These are phyloP conservation scores for Aethes cnicana DNA, from an alignment of 2,888 invertebrate genomes.

Conservation along the genomic window DNA sequence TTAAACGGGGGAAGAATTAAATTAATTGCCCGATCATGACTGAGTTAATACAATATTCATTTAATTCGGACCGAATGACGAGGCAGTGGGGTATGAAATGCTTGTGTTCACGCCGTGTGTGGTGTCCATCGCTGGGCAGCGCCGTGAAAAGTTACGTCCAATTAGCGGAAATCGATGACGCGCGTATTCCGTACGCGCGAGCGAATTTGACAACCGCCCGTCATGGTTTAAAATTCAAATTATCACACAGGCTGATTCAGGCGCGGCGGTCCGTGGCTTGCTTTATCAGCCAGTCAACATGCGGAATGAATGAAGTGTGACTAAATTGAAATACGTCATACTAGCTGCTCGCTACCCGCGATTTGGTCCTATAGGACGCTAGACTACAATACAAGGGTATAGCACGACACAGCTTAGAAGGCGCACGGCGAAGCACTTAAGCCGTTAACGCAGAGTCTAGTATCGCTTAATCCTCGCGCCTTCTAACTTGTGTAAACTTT, in stretches of 20 bases:
- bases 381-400: no score
- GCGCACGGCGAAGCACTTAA: no score
- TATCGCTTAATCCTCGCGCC: no score
- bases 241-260: constrained; percentile 32
- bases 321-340: not conserved
- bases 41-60: constrained; percentile 52
- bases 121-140: constrained; percentile 32
- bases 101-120: constrained; percentile 42
- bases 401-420: no score
- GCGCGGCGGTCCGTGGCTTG: constrained; percentile 24
- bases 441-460: no score
- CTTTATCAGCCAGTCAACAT: constrained; percentile 27
- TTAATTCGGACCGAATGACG: constrained; percentile 45
- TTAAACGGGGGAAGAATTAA: constrained; percentile 13
- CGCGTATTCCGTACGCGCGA: constrained; percentile 52
- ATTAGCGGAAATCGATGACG: constrained; percentile 72
- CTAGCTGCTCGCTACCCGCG: no score
- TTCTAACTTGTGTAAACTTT: no score
- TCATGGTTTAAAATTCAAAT: constrained; percentile 49
- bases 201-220: constrained; percentile 66
- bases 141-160: constrained; percentile 72
- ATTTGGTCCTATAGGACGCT: no score
- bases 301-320: not conserved
- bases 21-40: constrained; percentile 33
- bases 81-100: constrained; percentile 51